These are phyloP conservation scores for Ophthalmolycus amberensis DNA, from an alignment of 2,113 vertebrate genomes.

Conservation along the genomic window DNA sequence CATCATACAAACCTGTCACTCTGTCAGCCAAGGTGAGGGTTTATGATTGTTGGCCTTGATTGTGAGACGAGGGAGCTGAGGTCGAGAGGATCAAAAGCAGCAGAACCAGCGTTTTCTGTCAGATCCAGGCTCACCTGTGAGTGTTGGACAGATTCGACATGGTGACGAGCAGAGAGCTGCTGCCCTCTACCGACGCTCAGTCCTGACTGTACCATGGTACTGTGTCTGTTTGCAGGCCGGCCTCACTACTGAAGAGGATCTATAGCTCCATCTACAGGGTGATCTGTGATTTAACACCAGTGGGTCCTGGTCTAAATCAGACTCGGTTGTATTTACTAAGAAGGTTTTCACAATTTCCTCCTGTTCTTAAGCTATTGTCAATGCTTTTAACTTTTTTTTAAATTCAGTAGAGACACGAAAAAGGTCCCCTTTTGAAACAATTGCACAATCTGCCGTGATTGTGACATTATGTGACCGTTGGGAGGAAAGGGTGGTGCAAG, in stretches of 20 bases:
- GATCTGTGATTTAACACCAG: constrained; percentile 6
- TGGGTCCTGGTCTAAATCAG: neutral
- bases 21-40: neutral
- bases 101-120: constrained; percentile 18
- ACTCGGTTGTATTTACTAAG: neutral
- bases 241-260: neutral
- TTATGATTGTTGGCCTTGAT: neutral
- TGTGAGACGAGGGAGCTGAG: neutral
- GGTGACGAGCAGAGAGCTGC: constrained; percentile 37
- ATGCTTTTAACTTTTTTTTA: neutral
- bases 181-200: constrained; percentile 68
- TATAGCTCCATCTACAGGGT: constrained; percentile 64
- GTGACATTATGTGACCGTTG: neutral
- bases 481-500: constrained; percentile 1
- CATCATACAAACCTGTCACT: neutral
- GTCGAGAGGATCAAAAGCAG: constrained; percentile 16
- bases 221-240: neutral
- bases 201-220: neutral
- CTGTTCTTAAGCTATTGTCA: neutral
- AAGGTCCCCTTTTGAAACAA: constrained; percentile 9
- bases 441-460: neutral
- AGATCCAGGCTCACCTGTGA: constrained; percentile 10
- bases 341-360: neutral
- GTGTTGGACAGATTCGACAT: neutral
- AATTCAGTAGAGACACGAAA: neutral